Percentiles rank a stretch among this genome's conserved stretches.
Conservation (phyloP, 2,797 vertebrate genomes). For the Neomorphus geoffroyi region DNA sequence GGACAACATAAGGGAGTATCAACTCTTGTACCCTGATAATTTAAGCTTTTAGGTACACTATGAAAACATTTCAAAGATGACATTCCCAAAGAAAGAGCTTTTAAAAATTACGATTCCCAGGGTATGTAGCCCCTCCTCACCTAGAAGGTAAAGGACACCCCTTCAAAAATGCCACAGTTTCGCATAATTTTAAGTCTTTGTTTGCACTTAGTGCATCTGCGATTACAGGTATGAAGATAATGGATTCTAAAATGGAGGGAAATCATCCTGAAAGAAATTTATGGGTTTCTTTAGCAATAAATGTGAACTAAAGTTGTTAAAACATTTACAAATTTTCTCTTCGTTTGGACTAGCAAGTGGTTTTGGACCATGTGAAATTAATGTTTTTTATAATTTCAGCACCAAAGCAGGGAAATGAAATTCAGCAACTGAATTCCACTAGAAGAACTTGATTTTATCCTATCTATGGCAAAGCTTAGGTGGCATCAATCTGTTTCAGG, state of each 20-base stretch:
- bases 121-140: neutral
- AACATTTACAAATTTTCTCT: neutral
- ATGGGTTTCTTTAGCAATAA: neutral
- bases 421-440: neutral
- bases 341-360: neutral
- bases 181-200: neutral
- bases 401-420: neutral
- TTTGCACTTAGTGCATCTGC: neutral
- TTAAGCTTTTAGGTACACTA: constrained; percentile 49
- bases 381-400: neutral
- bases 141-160: neutral
- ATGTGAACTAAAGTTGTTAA: neutral
- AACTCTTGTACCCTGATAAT: constrained; percentile 14
- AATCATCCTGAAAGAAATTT: neutral
- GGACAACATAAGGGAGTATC: constrained; percentile 58
- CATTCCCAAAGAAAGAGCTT: neutral
- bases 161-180: neutral
- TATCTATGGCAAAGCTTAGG: neutral
- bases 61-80: constrained; percentile 35
- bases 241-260: neutral
- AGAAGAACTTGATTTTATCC: neutral
- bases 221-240: neutral
- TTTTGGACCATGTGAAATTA: neutral
- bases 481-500: neutral
- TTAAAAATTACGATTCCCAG: neutral